Conservation (phyloP, 2,797 vertebrate genomes). For the Falco peregrinus region DNA sequence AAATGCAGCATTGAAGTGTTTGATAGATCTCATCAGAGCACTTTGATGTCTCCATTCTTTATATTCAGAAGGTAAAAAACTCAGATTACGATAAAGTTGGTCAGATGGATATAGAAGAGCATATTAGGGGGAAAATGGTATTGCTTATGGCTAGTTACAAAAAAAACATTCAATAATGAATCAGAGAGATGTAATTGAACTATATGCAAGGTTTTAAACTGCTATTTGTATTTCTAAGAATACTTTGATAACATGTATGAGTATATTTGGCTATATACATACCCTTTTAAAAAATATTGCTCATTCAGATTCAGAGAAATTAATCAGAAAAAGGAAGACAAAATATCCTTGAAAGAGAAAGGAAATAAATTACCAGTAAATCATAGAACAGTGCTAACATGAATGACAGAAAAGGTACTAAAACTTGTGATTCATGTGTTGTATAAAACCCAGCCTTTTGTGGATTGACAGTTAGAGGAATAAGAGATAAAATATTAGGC, state of each 20-base stretch:
- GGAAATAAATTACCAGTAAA: constrained; percentile 72
- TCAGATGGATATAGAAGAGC: background rate
- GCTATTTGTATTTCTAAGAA: constrained; percentile 54
- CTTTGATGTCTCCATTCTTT: constrained; percentile 47
- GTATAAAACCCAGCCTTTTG: constrained; percentile 64
- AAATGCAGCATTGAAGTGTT: background rate
- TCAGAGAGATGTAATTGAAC: background rate
- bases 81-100: background rate
- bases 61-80: background rate
- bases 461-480: constrained; percentile 71
- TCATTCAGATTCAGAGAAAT: constrained; percentile 67
- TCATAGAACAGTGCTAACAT: constrained; percentile 62
- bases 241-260: constrained; percentile 13
- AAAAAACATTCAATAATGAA: background rate
- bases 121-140: background rate
- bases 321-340: constrained; percentile 67
- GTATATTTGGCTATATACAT: constrained; percentile 40
- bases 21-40: constrained; percentile 47
- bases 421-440: constrained; percentile 68
- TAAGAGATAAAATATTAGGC: constrained; percentile 74
- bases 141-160: constrained; percentile 15
- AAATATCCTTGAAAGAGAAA: constrained; percentile 64
- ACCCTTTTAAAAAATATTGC: constrained; percentile 64
- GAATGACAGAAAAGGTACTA: constrained; percentile 66
- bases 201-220: constrained; percentile 54